These are phyloP conservation scores for Puffinus mauretanicus DNA, from an alignment of 2,113 vertebrate genomes.

Conservation along the genomic window DNA sequence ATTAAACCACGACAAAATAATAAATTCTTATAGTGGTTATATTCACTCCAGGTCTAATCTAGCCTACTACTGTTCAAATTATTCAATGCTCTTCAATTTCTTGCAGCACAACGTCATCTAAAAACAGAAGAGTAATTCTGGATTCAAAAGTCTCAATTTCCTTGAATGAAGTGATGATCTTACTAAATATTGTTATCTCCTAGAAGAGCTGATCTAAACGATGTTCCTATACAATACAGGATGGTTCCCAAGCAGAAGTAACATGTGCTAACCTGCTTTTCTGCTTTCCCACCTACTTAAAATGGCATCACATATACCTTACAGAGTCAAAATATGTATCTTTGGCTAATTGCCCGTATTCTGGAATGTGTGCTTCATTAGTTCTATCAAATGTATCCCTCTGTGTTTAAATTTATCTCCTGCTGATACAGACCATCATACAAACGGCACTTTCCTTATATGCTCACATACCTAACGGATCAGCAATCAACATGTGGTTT, in stretches of 20 bases:
- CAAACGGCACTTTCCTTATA: background rate
- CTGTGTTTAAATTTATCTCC: conserved; percentile 32
- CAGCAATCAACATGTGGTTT: background rate
- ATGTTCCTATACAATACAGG: background rate
- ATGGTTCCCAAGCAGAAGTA: background rate
- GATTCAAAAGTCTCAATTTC: background rate
- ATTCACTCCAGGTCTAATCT: background rate
- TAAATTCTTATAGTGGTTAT: background rate
- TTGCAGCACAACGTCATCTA: background rate
- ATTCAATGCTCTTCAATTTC: background rate
- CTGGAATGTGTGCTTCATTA: conserved; percentile 34
- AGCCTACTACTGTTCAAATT: background rate
- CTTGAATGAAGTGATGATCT: background rate
- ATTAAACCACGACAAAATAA: too few species aligned
- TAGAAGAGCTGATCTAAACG: background rate
- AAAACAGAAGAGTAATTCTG: background rate
- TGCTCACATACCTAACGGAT: background rate
- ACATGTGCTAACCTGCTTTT: conserved; percentile 41
- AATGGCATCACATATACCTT: conserved; percentile 33
- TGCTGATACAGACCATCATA: background rate
- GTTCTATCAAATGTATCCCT: background rate
- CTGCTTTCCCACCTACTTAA: conserved; percentile 52
- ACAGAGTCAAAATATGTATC: conserved; percentile 17
- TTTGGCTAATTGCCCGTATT: background rate
- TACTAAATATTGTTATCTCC: background rate